A percentile compares a stretch with the other conserved stretches of the same genome.
phyloP scores from a whole-genome alignment of 2,797 vertebrate genomes.

The Gambelia wislizenii region DNA sequence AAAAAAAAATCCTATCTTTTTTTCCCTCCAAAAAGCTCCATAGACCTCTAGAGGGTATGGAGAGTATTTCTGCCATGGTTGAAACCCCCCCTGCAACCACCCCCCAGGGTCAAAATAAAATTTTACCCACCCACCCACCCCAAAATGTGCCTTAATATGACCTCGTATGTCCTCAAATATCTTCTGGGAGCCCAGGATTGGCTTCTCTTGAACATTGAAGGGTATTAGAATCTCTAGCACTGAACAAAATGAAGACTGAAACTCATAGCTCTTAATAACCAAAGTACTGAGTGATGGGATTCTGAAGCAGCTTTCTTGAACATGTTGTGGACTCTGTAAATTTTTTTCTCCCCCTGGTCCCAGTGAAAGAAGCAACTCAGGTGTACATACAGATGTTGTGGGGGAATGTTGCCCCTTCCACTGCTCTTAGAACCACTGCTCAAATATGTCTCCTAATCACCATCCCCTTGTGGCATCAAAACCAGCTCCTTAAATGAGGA shows the following conservation, averaged over 20 bases:
- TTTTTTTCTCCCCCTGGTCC: background rate
- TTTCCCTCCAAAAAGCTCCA: no score
- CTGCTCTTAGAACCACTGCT: background rate
- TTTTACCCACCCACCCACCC: background rate
- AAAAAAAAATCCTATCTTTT: no score
- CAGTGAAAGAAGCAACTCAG: background rate
- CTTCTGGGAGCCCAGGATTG: no score
- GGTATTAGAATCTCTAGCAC: background rate
- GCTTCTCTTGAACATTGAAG: background rate
- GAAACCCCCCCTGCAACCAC: background rate
- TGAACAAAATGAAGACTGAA: background rate
- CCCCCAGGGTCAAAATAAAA: no score
- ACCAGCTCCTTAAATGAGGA: conserved; percentile 24
- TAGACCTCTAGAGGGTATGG: no score
- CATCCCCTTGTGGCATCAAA: background rate
- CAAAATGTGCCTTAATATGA: no score
- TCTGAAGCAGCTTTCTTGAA: background rate
- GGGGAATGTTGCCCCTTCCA: background rate
- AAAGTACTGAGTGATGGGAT: background rate
- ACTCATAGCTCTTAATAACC: no score
- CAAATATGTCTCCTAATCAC: background rate
- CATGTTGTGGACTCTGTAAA: background rate
- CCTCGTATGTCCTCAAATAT: no score
- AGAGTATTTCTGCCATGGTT: background rate
- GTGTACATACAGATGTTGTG: background rate